Percentiles rank a stretch among this genome's conserved stretches.
These are phyloP conservation scores for Tachina grossa DNA, from an alignment of 2,888 invertebrate genomes.

Conservation along the genomic window DNA sequence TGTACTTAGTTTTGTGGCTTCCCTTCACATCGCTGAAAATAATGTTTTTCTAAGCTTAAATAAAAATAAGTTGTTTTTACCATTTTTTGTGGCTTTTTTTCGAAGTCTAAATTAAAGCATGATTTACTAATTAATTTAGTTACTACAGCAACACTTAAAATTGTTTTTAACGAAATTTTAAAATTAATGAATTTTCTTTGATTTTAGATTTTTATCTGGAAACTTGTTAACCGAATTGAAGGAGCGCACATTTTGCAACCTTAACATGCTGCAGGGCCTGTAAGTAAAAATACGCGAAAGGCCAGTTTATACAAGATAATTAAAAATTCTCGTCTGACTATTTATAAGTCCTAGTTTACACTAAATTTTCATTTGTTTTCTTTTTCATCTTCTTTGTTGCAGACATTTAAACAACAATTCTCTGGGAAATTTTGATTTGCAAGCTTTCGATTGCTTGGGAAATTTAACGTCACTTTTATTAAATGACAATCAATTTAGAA, in stretches of 20 bases:
- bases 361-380: slow-evolving; percentile 59
- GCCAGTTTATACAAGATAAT: too few species aligned
- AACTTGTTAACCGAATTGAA: slow-evolving; percentile 82
- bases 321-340: too few species aligned
- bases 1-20: too few species aligned
- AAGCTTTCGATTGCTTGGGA: slow-evolving; percentile 82
- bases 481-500: slow-evolving; percentile 80
- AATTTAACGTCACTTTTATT: slow-evolving; percentile 83
- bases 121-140: too few species aligned
- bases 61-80: too few species aligned
- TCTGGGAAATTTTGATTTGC: slow-evolving; percentile 81
- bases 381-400: slow-evolving; percentile 26
- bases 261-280: slow-evolving; percentile 82
- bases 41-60: too few species aligned
- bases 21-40: too few species aligned
- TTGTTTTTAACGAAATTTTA: slow-evolving; percentile 28
- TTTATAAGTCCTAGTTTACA: too few species aligned
- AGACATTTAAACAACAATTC: slow-evolving; percentile 84
- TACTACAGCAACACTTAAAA: too few species aligned
- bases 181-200: slow-evolving; percentile 23
- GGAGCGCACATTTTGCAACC: slow-evolving; percentile 83
- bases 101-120: too few species aligned
- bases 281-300: slow-evolving; percentile 77
- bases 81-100: too few species aligned
- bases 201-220: slow-evolving; percentile 84